Evolutionary conservation across 2,888 invertebrate species (phyloP), one percentile per base, ranked within the genome.

Genomic region (Notocelia uddmanniana): DNA sequence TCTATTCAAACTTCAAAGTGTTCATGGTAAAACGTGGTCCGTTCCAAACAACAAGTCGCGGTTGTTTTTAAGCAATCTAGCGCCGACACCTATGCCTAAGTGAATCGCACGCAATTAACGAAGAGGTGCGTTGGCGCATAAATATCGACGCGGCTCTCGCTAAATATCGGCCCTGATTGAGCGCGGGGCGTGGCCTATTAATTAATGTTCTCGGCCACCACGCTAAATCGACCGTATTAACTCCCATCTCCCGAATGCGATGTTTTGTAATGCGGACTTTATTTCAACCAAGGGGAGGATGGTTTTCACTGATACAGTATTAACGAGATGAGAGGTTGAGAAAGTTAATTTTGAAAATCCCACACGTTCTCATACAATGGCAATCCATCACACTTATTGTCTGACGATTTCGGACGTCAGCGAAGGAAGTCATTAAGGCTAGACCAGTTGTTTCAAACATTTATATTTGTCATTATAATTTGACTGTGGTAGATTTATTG

Each of bases 311-410:
- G 9, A 34, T 34, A 5, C 10, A 63, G 2, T 1, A 19, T 34
- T 37, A n/a, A n/a, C n/a, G 23, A 64, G 54, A 54, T 64, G 23
- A 15, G 64, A 54, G 54, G 11, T 64, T 54, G 21, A 15, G n/a
- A 18, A 37, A 64, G 64, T 54, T 23, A 64, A 10, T 10, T n/a
- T 19, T 64, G 52, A 23, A 54, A 54, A 87, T 82, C 79, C 82
- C 84, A 83, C 83, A 85, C 81, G 84, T 89, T 91, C 91, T 89
- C 92, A 91, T 89, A 91, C 89, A 87, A 88, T 85, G 84, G 88
- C 89, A 86, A 92, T 91, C 89, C 86, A 91, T 91, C 91, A 91
- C 85, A 89, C 87, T 90, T 89, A 90, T 90, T 91, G 89, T 91
- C 89, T 85, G 91, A 89, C 88, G 90, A 92, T 90, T 90, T 87